Base-by-base conservation (phyloP, 2,888 invertebrate species). In the Odontomyia ornata region DNA sequence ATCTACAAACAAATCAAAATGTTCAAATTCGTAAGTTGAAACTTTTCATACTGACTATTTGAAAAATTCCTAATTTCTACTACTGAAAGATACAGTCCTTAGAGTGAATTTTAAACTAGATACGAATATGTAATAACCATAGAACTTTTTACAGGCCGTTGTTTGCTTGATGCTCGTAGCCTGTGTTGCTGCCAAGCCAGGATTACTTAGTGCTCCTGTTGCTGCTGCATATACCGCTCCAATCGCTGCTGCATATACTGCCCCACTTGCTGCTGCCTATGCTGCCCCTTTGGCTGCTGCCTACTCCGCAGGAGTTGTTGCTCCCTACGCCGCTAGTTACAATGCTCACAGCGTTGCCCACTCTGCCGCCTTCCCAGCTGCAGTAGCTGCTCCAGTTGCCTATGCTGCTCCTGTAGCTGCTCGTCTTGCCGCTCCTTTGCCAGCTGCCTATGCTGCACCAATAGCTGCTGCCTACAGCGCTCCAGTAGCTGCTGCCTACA, bases 141-240 rank as follows among this genome's bases (percentile, higher is more conserved):
- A n/a, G n/a, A n/a, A n/a, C n/a, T 52, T 27, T 23, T 67, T 71
- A 67, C 62, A 65, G 83, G 81, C 82, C 25, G 77, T 77, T 81
- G 83, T 82, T 81, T 82, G 83, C 27, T 60, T 73, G 23, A 73
- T 73, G 73, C 57, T 73, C 60, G 43, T 73, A 82, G 80, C 83
- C 77, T 80, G 82, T 60, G 84, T 87, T 0, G 88, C 82, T 65
- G 82, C 57, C 2, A 69, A 80, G 13, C 85, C 88, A 28, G 87
- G 88, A 88, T 0, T 86, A 15, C 84, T 84, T 80, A 85, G 84
- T 1, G 84, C 85, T 77, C 84, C 85, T 52, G 77, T 60, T 21
- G 69, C 52, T 18, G 52, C 52, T 75, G 84, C 79, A 11, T 80
- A 56, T 21, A 15, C 76, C 13, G 65, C 76, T 30, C 76, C 78